Conservation (phyloP, 2,113 vertebrate species). For the Oncorhynchus keta region DNA sequence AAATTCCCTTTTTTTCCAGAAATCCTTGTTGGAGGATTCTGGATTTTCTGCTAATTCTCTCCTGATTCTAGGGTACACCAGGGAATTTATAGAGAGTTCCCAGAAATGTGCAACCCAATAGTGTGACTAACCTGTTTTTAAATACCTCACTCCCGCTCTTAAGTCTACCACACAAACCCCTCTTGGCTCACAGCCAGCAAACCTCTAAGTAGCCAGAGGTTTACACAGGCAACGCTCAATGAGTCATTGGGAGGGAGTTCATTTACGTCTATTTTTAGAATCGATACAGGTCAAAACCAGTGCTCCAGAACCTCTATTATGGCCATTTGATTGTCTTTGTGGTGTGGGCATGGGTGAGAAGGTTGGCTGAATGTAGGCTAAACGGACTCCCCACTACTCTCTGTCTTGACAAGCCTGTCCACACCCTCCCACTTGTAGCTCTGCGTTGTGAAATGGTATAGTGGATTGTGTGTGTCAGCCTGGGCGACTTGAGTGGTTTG, state of each 20-base stretch:
- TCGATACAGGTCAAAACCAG: not conserved
- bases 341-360: no score
- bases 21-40: no score
- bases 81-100: no score
- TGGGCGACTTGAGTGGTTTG: no score
- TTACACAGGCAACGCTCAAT: conserved; percentile 27
- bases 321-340: no score
- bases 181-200: not conserved
- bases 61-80: no score
- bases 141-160: conserved; percentile 19
- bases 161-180: not conserved
- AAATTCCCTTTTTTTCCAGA: no score
- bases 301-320: not conserved
- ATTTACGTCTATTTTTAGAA: conserved; percentile 22
- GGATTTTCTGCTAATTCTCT: no score
- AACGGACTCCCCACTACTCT: not conserved
- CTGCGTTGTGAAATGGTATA: not conserved
- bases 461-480: no score
- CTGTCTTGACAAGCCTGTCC: not conserved
- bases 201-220: not conserved
- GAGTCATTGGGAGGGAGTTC: conserved; percentile 34
- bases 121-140: conserved; percentile 39
- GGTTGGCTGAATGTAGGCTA: no score
- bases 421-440: not conserved
- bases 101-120: no score